phyloP scores from a whole-genome alignment of 2,797 vertebrate genomes.

The Ctenopoma multispine region DNA sequence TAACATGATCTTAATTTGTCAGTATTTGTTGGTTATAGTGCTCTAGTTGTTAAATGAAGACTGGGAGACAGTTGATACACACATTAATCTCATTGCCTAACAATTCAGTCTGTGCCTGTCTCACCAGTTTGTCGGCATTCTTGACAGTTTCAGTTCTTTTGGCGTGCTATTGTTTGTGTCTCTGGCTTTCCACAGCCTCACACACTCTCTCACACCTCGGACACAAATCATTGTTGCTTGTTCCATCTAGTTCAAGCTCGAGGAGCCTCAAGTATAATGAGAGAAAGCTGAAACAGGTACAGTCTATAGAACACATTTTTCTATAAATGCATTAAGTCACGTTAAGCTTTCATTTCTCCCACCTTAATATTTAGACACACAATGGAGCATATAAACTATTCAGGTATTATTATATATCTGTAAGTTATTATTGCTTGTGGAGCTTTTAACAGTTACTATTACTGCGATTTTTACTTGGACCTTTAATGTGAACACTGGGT shows the following conservation, averaged over 20 bases:
- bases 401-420: slow-evolving; percentile 9
- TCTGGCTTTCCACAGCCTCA: slow-evolving; percentile 15
- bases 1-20: background rate
- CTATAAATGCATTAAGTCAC: slow-evolving; percentile 1
- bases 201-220: background rate
- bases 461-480: background rate
- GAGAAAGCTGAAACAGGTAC: background rate
- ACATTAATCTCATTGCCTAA: slow-evolving; percentile 40
- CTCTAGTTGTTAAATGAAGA: slow-evolving; percentile 3
- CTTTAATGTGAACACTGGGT: slow-evolving; percentile 27
- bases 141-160: slow-evolving; percentile 50
- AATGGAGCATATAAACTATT: background rate
- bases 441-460: background rate
- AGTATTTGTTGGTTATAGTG: background rate
- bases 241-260: background rate
- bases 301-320: background rate
- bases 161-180: slow-evolving; percentile 38
- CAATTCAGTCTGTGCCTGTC: slow-evolving; percentile 43
- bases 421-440: background rate
- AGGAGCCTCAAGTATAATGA: slow-evolving; percentile 6
- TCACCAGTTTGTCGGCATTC: slow-evolving; percentile 72
- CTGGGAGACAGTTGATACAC: slow-evolving; percentile 5
- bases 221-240: background rate
- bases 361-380: background rate
- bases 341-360: slow-evolving; percentile 2